Evolutionary conservation across 2,888 invertebrate genomes (phyloP).

Genomic region (Tenodera sinensis): DNA sequence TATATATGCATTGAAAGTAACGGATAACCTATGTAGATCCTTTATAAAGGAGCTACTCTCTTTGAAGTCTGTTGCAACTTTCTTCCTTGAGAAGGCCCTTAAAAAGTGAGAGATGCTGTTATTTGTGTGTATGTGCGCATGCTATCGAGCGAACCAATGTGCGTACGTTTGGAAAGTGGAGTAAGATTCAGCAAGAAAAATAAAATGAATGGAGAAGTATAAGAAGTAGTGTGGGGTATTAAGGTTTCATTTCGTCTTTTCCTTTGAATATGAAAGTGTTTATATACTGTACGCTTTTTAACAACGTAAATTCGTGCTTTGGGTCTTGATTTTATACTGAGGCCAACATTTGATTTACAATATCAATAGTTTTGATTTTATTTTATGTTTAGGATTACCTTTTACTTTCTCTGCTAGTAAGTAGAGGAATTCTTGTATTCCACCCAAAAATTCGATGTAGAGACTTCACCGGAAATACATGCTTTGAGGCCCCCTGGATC

Average conservation of each 20-base stretch:
- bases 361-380: too few species aligned
- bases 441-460: too few species aligned
- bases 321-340: not conserved
- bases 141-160: too few species aligned
- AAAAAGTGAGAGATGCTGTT: not conserved
- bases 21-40: not conserved
- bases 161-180: not conserved
- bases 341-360: too few species aligned
- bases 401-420: too few species aligned
- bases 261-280: not conserved
- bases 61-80: not conserved
- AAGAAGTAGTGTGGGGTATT: not conserved
- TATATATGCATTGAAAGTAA: not conserved
- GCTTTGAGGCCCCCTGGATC: too few species aligned
- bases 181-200: not conserved
- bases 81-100: not conserved
- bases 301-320: not conserved
- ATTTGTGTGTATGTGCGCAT: not conserved
- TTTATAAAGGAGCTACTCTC: not conserved
- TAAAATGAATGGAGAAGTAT: not conserved
- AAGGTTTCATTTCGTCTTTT: not conserved
- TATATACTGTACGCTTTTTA: not conserved
- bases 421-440: too few species aligned
- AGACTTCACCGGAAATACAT: too few species aligned
- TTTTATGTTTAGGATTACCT: too few species aligned